These are phyloP conservation scores for Aleiodes alternator DNA, from an alignment of 2,888 invertebrate genomes.

Conservation along the genomic window DNA sequence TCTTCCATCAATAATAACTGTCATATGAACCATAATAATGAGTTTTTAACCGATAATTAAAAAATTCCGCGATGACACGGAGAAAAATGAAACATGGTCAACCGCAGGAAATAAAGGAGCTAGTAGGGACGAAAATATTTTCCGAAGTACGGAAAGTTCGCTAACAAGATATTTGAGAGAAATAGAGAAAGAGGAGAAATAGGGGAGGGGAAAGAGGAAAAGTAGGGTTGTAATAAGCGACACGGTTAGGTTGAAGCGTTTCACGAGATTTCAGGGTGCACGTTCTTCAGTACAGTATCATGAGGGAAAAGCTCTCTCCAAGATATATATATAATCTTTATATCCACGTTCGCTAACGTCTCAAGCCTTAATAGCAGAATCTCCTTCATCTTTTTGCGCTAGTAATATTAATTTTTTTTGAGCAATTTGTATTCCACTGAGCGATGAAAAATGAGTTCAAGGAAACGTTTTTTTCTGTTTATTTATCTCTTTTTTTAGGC, in stretches of 20 bases:
- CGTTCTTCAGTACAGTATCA: conserved; percentile 9
- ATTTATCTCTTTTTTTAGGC: not conserved
- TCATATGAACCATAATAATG: not conserved
- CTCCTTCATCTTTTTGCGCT: not conserved
- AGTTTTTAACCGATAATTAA: conserved; percentile 29
- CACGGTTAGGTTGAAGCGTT: conserved; percentile 11
- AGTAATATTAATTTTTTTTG: conserved; percentile 32
- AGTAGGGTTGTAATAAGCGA: conserved; percentile 31
- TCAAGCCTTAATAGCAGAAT: not conserved
- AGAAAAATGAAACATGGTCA: not conserved
- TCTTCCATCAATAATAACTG: too few relatives aligned
- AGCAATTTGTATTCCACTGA: conserved; percentile 10
- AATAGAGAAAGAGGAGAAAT: not conserved
- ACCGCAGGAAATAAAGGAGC: not conserved
- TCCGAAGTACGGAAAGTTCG: conserved; percentile 10
- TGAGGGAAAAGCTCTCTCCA: conserved; percentile 8
- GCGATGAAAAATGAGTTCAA: not conserved
- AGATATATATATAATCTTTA: conserved; percentile 1
- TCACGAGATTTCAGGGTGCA: conserved; percentile 41
- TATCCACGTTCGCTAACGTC: conserved; percentile 12
- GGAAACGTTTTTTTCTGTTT: not conserved
- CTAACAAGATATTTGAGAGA: conserved; percentile 33
- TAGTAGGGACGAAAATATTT: conserved; percentile 2
- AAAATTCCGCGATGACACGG: conserved; percentile 18
- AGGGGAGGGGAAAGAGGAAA: too few relatives aligned